Base-by-base conservation (phyloP, 2,888 invertebrate species). In the Priocnemis perturbator region DNA sequence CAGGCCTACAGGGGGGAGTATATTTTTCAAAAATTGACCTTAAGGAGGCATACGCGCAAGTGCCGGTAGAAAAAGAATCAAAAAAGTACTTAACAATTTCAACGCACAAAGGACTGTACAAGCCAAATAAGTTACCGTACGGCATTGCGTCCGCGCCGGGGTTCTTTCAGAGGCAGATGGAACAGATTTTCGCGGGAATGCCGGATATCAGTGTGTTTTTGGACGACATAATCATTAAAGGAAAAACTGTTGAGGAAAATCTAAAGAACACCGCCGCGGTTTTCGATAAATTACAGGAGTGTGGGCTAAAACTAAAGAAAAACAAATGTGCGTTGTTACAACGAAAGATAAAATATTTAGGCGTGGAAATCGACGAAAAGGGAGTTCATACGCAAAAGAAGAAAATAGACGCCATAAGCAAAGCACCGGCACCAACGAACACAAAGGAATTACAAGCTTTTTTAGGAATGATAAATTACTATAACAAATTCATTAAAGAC, bases 241-340 rank as follows among this genome's bases (percentile, higher is more conserved):
- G 74, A 0, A 30, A 62, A n/a, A n/a, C n/a, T n/a, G n/a, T n/a
- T n/a, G n/a, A n/a, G n/a, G n/a, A n/a, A n/a, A n/a, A n/a, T n/a
- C n/a, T n/a, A n/a, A n/a, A n/a, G n/a, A n/a, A n/a, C n/a, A n/a
- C n/a, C n/a, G n/a, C n/a, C n/a, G n/a, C n/a, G n/a, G n/a, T n/a
- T n/a, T n/a, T n/a, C n/a, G n/a, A n/a, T n/a, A n/a, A n/a, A n/a
- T n/a, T n/a, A 5, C 17, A 72, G 20, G 53, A 77, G 60, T 70
- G 69, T 19, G 81, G 81, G 2, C 64, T 82, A 20, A 82, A 81
- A 0, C 21, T 83, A 4, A 84, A 84, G 63, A 60, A 70, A 62
- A 59, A 77, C 1, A 86, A n/a, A n/a, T n/a, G n/a, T n/a, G n/a
- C n/a, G n/a, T n/a, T n/a, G n/a, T n/a, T n/a, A n/a, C n/a, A n/a